Evolutionary conservation across 2,797 vertebrate species (phyloP), one percentile per base, ranked within the genome.

Genomic region (Peromyscus eremicus): DNA sequence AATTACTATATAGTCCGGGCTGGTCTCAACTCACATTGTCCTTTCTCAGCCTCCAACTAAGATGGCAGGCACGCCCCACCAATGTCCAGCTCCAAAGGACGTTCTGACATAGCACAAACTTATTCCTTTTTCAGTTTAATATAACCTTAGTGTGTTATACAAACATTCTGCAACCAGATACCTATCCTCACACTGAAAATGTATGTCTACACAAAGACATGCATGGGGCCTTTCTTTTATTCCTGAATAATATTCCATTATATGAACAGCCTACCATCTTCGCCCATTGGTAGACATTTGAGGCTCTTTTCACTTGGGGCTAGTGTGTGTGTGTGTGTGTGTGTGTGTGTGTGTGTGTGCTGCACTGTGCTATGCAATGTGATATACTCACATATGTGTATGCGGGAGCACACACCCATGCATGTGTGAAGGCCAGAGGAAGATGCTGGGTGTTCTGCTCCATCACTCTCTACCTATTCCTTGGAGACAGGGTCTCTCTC

Each of bases 51-150:
- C 70, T 60, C 70, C n/a, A 73, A 55, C 23, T 52, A 37, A 57
- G 68, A 73, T 2, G 23, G 29, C 55, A 89, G 27, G 52, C 17
- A 40, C 14, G 1, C 16, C 27, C n/a, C 16, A 43, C 9, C 14
- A 46, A 40, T 32, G 68, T 25, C 25, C 6, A 34, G 17, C 37
- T 75, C 16, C 55, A 6, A 43, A 60, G 17, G 37, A 49, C 21
- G 14, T 40, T 87, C 77, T 60, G 75, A 71, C 34, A 13, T 5
- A 60, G 84, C 52, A 91, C 83, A 66, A 85, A 92, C 91, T 40
- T 52, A 0, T 25, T 84, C 93, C 90, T 79, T 79, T 27, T 66
- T 94, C 75, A 81, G 29, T 37, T 89, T 32, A 92, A 94, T 16
- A 73, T 27, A 25, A 46, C 52, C 19, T 52, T 89, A 34, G 13